Percentiles rank a stretch among this genome's conserved stretches.
These are phyloP conservation scores for Rynchops niger DNA, from an alignment of 2,113 vertebrate genomes.

Conservation along the genomic window DNA sequence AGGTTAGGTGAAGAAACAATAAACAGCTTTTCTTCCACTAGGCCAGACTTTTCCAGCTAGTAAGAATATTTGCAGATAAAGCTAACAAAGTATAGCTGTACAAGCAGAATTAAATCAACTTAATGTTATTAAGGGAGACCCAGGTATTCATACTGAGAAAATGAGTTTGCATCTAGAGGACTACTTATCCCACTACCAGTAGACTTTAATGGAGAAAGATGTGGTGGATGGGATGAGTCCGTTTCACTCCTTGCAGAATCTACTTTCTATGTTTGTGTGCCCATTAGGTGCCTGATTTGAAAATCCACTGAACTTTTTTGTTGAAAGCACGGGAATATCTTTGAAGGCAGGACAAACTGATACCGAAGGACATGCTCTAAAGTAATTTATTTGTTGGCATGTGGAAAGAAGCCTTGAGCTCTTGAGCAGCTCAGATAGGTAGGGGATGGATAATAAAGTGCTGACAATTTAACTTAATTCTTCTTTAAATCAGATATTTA, in stretches of 20 bases:
- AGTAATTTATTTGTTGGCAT: neutral
- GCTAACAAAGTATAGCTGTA: neutral
- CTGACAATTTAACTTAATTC: neutral
- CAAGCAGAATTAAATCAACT: neutral
- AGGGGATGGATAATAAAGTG: neutral
- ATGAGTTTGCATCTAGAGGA: neutral
- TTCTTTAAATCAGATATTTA: neutral
- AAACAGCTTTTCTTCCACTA: neutral
- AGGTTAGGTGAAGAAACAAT: constrained; percentile 6
- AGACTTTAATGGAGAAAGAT: neutral
- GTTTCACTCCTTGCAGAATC: neutral
- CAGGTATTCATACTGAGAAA: neutral
- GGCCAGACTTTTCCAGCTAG: neutral
- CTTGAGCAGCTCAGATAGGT: neutral
- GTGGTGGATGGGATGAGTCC: neutral
- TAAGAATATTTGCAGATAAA: neutral
- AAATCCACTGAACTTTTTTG: neutral
- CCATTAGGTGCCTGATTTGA: neutral
- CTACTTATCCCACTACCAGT: neutral
- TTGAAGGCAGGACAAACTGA: neutral
- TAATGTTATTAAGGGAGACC: neutral
- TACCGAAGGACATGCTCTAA: neutral
- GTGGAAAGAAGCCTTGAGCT: neutral
- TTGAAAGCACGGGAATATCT: neutral
- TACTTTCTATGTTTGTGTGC: neutral